phyloP scores from a whole-genome alignment of 2,888 invertebrate species.

The Busseola fusca region DNA sequence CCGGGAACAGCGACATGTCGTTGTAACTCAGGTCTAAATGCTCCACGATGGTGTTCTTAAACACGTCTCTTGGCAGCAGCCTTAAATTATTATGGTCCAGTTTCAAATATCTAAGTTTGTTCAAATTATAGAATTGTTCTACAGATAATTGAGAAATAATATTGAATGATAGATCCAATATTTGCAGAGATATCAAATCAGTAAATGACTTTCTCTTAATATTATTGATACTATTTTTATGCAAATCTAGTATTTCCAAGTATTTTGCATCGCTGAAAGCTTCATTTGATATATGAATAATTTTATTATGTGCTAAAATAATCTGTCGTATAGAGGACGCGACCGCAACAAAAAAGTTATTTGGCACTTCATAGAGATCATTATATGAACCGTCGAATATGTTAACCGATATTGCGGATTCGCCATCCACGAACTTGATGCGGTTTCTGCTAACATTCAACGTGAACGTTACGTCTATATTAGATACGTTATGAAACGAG shows the following conservation, averaged over 20 bases:
- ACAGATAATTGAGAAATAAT: slow-evolving; percentile 93
- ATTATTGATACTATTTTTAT: slow-evolving; percentile 92
- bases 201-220: slow-evolving; percentile 94
- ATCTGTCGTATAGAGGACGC: slow-evolving; percentile 91
- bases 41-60: slow-evolving; percentile 94
- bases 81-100: slow-evolving; percentile 92
- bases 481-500: slow-evolving; percentile 91
- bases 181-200: slow-evolving; percentile 92
- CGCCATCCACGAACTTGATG: slow-evolving; percentile 85
- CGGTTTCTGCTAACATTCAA: slow-evolving; percentile 94
- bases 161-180: slow-evolving; percentile 94
- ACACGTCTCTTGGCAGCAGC: slow-evolving; percentile 93
- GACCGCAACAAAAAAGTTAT: slow-evolving; percentile 90
- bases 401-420: slow-evolving; percentile 89
- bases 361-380: slow-evolving; percentile 90
- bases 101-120: slow-evolving; percentile 92
- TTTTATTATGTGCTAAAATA: slow-evolving; percentile 92
- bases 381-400: slow-evolving; percentile 93
- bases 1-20: slow-evolving; percentile 94
- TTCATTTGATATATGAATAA: slow-evolving; percentile 91
- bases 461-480: slow-evolving; percentile 90
- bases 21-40: slow-evolving; percentile 94
- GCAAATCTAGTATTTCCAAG: slow-evolving; percentile 93
- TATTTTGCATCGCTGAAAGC: slow-evolving; percentile 92
- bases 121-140: slow-evolving; percentile 94